A percentile compares a stretch with the other conserved stretches of the same genome.
These are phyloP conservation scores for Hestina assimilis DNA, from an alignment of 1,140 invertebrate species.

Conservation along the genomic window DNA sequence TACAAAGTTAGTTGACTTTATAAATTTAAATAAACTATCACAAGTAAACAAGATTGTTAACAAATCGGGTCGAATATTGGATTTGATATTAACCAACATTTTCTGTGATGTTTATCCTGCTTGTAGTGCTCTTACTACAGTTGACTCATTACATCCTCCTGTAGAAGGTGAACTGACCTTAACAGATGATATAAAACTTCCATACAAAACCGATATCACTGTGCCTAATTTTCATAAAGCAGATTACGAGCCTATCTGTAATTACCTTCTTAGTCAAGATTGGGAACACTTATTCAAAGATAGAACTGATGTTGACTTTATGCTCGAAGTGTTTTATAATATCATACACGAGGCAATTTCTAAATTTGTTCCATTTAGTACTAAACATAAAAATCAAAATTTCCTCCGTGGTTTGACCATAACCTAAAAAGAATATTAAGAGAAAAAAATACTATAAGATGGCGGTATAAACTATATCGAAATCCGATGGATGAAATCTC, in stretches of 20 bases:
- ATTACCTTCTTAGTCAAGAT: neutral
- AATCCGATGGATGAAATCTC: neutral
- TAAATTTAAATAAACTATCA: neutral
- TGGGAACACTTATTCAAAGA: conserved; percentile 1
- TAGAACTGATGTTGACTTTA: neutral
- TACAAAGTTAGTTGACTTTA: neutral
- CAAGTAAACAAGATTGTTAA: neutral
- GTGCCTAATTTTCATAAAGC: conserved; percentile 2
- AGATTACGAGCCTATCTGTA: neutral
- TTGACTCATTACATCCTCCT: neutral
- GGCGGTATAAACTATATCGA: neutral
- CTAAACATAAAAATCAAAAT: neutral
- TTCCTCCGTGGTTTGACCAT: neutral
- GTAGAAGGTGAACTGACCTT: neutral
- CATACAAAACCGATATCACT: neutral
- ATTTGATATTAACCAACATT: neutral
- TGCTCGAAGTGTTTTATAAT: neutral
- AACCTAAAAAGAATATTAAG: neutral
- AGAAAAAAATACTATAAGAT: neutral
- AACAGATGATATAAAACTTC: neutral
- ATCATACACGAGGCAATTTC: neutral
- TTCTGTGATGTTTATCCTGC: neutral
- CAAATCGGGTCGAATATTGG: neutral
- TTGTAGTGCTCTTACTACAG: neutral
- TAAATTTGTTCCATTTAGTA: neutral